phyloP scores from a whole-genome alignment of 2,888 invertebrate genomes.

The Athetis lepigone region DNA sequence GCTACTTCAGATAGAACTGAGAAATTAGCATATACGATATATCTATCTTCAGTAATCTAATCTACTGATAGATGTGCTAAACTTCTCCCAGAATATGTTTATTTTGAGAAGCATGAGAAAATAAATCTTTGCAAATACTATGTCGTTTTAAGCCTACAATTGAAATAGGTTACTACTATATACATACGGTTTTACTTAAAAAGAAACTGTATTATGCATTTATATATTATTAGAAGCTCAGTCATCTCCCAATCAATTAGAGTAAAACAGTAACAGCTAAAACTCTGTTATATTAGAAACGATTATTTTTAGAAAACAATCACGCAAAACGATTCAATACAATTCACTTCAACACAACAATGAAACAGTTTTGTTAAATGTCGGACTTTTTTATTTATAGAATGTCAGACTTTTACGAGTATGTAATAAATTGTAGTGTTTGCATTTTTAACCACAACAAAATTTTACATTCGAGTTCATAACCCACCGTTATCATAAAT shows the following conservation, averaged over 20 bases:
- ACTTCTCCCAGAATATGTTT: background rate
- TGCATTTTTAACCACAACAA: background rate
- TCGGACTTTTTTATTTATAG: background rate
- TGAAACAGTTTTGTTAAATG: constrained; percentile 27
- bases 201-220: too few relatives aligned
- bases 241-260: constrained; percentile 40
- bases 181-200: too few relatives aligned
- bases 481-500: too few relatives aligned
- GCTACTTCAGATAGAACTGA: too few relatives aligned
- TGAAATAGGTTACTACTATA: too few relatives aligned
- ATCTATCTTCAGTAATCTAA: background rate
- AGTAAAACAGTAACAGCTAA: constrained; percentile 14
- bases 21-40: too few relatives aligned
- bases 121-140: too few relatives aligned
- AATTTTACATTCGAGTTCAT: too few relatives aligned
- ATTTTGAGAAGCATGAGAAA: too few relatives aligned
- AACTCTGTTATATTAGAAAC: constrained; percentile 6
- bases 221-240: constrained; percentile 1
- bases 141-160: background rate
- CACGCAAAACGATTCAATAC: constrained; percentile 60
- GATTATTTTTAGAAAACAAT: constrained; percentile 56
- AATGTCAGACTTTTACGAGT: background rate
- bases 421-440: too few relatives aligned
- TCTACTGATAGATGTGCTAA: too few relatives aligned
- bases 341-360: constrained; percentile 53